phyloP scores from a whole-genome alignment of 2,113 vertebrate genomes.

The Acrocephalus kingi region DNA sequence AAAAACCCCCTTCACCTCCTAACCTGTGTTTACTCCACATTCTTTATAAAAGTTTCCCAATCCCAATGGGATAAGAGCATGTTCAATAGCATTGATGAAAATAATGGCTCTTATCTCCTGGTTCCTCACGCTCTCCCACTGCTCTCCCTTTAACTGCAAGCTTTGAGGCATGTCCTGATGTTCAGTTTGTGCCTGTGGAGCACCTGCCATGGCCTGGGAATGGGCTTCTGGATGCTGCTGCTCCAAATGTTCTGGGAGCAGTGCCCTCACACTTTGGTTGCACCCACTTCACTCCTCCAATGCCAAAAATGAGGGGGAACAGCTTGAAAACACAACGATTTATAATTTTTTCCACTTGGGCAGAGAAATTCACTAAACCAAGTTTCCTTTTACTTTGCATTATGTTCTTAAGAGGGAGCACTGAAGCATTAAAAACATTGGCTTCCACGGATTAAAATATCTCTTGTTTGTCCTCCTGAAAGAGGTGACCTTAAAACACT shows the following conservation, averaged over 20 bases:
- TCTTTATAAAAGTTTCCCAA: background rate
- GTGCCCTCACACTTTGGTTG: background rate
- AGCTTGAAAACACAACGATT: rapidly evolving
- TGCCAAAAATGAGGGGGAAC: background rate
- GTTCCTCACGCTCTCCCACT: background rate
- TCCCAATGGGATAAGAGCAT: too few species aligned
- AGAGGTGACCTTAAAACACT: background rate
- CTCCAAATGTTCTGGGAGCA: background rate
- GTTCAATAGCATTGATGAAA: background rate
- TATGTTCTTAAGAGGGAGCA: background rate
- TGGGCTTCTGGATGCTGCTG: background rate
- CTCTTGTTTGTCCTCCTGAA: background rate
- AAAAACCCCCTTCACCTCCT: background rate
- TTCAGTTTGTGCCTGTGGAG: background rate
- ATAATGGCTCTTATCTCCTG: background rate
- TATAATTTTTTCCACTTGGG: background rate
- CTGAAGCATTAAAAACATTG: background rate
- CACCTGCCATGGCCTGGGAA: rapidly evolving
- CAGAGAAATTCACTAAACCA: background rate
- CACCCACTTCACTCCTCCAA: background rate
- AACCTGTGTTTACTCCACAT: background rate
- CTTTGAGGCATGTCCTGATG: rapidly evolving
- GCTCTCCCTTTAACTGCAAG: background rate
- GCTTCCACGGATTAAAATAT: background rate
- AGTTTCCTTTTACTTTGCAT: background rate